A percentile compares a stretch with the other conserved stretches of the same genome.
phyloP scores from a whole-genome alignment of 1,140 invertebrate species.

The Leptonema lineaticorne region DNA sequence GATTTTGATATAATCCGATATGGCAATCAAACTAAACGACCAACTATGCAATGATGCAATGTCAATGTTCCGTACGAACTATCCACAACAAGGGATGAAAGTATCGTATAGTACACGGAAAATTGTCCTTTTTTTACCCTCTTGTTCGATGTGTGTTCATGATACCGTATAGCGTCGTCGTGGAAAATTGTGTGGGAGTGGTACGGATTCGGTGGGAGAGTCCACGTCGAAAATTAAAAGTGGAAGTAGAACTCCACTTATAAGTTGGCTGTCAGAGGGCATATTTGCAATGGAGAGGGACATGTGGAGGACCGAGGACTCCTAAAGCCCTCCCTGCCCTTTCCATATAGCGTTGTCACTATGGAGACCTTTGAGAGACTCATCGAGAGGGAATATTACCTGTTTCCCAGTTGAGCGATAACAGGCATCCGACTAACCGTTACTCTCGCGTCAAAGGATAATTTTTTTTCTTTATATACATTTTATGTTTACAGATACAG shows the following conservation, averaged over 20 bases:
- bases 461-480: too few relatives aligned
- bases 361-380: conserved; percentile 42
- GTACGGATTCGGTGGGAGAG: neutral
- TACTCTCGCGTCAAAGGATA: conserved; percentile 19
- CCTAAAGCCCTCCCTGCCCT: conserved; percentile 17
- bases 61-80: too few relatives aligned
- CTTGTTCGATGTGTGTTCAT: neutral
- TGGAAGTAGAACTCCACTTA: conserved; percentile 37
- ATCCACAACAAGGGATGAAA: too few relatives aligned
- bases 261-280: conserved; percentile 21
- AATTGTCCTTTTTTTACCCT: too few relatives aligned
- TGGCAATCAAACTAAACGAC: too few relatives aligned
- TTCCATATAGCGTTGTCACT: too few relatives aligned
- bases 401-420: conserved; percentile 34
- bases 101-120: too few relatives aligned
- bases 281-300: neutral
- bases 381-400: conserved; percentile 36
- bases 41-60: too few relatives aligned
- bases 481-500: too few relatives aligned
- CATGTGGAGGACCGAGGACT: neutral
- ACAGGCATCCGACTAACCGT: conserved; percentile 24
- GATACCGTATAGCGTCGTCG: neutral
- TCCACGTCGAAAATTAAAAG: conserved; percentile 38
- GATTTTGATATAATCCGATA: too few relatives aligned
- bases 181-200: neutral